Evolutionary conservation across 2,113 vertebrate genomes (phyloP), one percentile per base, ranked within the genome.

Genomic region (Hassar affinis): DNA sequence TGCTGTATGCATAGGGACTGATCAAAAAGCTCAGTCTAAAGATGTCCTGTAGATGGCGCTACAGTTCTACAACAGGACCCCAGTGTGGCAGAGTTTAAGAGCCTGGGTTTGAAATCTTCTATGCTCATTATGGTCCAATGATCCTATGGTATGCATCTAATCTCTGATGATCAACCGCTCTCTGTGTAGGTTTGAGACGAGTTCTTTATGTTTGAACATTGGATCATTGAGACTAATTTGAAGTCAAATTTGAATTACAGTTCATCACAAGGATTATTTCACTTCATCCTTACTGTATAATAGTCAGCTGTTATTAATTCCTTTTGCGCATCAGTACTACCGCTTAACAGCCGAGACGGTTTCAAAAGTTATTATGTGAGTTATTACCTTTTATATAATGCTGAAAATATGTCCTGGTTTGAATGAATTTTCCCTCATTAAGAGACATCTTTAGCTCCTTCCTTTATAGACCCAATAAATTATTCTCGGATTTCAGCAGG

Each of bases 1-100:
- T 22, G 1, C 15, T 38, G 64, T 38, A 20, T 0, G 22, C 22
- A 20, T 20, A 14, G 38, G 5, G 0, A 18, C 1, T 35, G 17
- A 27, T 6, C 3, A 11, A 62, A 27, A 27, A 62, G 61, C 18
- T 38, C 38, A 2, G 22, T 0, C 38, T 45, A 2, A 17, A 27
- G 22, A 35, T 42, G 22, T 74, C 85, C 89, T 80, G 80, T 80
- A 85, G 80, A 80, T 84, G 89, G 64, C 80, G 78, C 76, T 22
- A 80, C 9, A 81, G 45, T 25, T 20, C 75, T 38, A 54, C n/a
- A 35, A 47, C 10, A 47, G 59, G 38, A 38, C 54, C 15, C 62
- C 64, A 82, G 7, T 79, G 30, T 20, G 15, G 38, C 17, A 38
- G 51, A 52, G 20, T 42, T 25, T 33, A 14, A 33, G 49, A 42